Conservation (phyloP, 2,888 invertebrate genomes). For the Aleiodes alternator region DNA sequence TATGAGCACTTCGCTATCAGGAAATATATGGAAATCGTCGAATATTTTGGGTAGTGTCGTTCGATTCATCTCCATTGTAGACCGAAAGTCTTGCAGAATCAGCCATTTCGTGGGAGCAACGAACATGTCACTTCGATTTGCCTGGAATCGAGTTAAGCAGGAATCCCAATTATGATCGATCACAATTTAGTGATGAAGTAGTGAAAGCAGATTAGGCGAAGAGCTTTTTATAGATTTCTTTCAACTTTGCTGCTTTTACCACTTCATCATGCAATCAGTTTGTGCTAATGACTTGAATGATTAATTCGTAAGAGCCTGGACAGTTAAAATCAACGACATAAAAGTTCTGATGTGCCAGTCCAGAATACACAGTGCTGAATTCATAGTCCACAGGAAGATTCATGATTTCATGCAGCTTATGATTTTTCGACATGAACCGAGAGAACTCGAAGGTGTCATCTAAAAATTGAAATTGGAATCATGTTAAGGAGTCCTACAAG, state of each 20-base stretch:
- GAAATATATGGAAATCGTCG: conserved; percentile 57
- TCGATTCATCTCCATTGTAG: background rate
- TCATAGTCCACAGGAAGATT: conserved; percentile 38
- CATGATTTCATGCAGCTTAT: conserved; percentile 53
- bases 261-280: too few relatives aligned
- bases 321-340: conserved; percentile 64
- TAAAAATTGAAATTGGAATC: conserved; percentile 47
- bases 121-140: conserved; percentile 61
- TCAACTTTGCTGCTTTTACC: too few relatives aligned
- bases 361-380: background rate
- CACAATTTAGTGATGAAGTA: background rate
- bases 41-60: conserved; percentile 51
- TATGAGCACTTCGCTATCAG: conserved; percentile 67
- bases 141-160: conserved; percentile 55
- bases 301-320: conserved; percentile 54
- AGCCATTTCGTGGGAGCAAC: conserved; percentile 65
- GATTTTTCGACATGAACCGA: conserved; percentile 56
- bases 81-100: conserved; percentile 58
- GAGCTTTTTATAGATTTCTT: too few relatives aligned
- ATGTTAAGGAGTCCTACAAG: background rate
- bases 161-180: background rate
- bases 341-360: conserved; percentile 53
- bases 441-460: conserved; percentile 58
- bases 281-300: conserved; percentile 56
- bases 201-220: too few relatives aligned